Base-by-base conservation (phyloP, 2,113 vertebrate species). In the Tetrax tetrax region DNA sequence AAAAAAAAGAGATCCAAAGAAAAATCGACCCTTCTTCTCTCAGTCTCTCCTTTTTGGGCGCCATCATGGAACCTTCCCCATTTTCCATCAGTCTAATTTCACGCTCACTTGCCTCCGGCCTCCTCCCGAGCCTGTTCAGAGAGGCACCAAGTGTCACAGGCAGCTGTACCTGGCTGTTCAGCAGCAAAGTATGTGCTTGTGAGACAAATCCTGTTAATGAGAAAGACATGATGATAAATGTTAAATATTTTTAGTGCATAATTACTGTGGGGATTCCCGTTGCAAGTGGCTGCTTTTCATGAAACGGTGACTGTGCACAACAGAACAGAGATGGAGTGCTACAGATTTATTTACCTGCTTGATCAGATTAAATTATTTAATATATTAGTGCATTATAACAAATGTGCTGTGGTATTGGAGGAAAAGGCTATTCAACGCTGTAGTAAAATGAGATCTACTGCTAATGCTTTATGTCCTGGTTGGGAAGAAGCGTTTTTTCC, bases 231-330 rank as follows among this genome's bases (percentile, higher is more conserved):
- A n/a, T 45, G 75, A 63, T 68, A 93, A 91, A 89, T 53, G 68
- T 81, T 76, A 83, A 89, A 84, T 93, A 90, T 80, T 93, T 92
- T 66, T 38, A 66, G 86, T 83, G 85, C 45, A 1, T 77, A 90
- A 92, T 95, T 92, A 65, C 75, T 65, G 54, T 47, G 84, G 69
- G 87, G 84, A 90, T 96, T 96, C 92, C 92, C 24, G 3, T 16
- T 72, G 70, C 66, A 66, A 75, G 88, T 27, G 48, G 28, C 70
- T 93, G 90, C 87, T 84, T 82, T 75, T 29, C 65, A 27, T 43
- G 61, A 68, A 89, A 14, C 35, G 2, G 75, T 35, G 90, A 28
- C 82, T 72, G 10, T 41, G 59, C 75, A 48, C 66, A 60, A 9
- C 43, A 7, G 61, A 70, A 13, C 12, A 24, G 90, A 75, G 74